Base-by-base conservation (phyloP, 2,888 invertebrate genomes). In the Tromatobia lineatoria region DNA sequence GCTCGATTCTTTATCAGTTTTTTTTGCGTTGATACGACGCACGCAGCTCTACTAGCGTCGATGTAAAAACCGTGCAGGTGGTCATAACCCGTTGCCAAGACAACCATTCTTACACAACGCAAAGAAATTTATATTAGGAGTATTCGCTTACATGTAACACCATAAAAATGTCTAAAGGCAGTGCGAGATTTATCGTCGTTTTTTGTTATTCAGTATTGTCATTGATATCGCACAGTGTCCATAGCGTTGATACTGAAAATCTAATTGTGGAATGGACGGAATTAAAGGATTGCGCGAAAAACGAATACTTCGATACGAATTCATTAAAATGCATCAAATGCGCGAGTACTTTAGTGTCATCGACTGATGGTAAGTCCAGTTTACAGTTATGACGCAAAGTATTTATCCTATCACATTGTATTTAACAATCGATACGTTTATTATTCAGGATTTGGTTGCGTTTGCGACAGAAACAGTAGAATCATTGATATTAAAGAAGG, bases 301-400 rank as follows among this genome's bases (percentile, higher is more conserved):
- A 93, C 85, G 94, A 95, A 89, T 95, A 94, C 89, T 95, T 95
- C 82, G 94, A 95, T 91, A 87, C 94, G 54, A 92, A 94, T 87
- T 91, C 92, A 38, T 94, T 95, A 80, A 93, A 94, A 64, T 95
- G 95, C 90, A 85, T 91, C 25, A 86, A 92, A 0, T 95, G 95
- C 90, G 92, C 90, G 20, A 91, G 91, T 86, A 91, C 93, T 89
- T 90, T 94, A 79, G 89, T 90, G 59, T 93, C 94, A 38, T 91
- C 94, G 3, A 78, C 73, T 69, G 91, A 94, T 87, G 92, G 94
- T 94, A 88, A 92, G 94, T 67, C 45, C 3, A n/a, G 18, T 4
- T 42, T 38, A 66, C 42, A 66, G 20, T 18, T 42, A 66, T 42
- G 15, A n/a, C 8, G 8, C 18, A 2, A 2, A 57, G n/a, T 64